Evolutionary conservation across 2,113 vertebrate genomes (phyloP).

Genomic region (Marmota monax): DNA sequence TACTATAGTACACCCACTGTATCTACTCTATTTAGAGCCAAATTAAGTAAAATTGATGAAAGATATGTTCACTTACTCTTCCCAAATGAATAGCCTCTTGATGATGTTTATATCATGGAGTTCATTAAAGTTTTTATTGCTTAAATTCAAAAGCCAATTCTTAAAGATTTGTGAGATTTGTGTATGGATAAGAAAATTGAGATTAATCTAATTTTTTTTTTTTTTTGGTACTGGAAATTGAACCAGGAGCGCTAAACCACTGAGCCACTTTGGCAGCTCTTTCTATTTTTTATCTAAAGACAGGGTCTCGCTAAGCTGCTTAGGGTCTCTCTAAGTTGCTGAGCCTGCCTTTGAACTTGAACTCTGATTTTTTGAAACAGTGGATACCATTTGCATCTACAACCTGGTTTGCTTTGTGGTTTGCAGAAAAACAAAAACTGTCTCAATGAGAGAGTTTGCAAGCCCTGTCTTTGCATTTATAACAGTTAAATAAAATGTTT

Average conservation of each 20-base stretch:
- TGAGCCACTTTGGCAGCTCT: background rate
- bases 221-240: background rate
- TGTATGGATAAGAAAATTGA: background rate
- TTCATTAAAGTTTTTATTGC: background rate
- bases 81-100: background rate
- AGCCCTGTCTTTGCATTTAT: background rate
- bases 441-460: accelerated
- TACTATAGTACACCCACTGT: background rate
- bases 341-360: no score
- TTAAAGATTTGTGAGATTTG: no score
- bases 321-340: no score
- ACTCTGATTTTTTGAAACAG: background rate
- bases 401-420: no score
- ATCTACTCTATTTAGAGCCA: background rate
- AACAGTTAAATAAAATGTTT: accelerated
- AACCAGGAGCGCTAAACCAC: background rate
- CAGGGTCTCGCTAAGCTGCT: no score
- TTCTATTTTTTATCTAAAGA: background rate
- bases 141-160: background rate
- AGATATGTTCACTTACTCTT: background rate
- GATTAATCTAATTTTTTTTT: no score
- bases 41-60: background rate
- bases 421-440: no score
- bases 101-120: background rate
- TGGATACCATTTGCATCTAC: background rate